Conservation (phyloP, 2,113 vertebrate genomes). For the Pituophis catenifer region DNA sequence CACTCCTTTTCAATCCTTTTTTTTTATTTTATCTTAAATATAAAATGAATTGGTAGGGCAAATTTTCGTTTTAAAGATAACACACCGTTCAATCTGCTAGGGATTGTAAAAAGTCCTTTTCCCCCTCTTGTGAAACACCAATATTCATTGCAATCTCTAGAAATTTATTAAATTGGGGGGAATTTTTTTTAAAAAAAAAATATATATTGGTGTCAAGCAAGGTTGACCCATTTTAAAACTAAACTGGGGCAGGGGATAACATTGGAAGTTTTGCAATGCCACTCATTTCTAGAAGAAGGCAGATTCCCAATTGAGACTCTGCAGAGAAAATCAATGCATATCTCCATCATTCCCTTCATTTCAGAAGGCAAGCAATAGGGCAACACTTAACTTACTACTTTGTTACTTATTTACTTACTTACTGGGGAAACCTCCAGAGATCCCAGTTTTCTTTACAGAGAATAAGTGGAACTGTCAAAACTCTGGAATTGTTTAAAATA, state of each 20-base stretch:
- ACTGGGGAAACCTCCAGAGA: neutral
- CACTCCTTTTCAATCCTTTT: neutral
- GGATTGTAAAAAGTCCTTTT: neutral
- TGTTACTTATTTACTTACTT: neutral
- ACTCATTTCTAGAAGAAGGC: neutral
- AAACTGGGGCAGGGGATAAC: accelerated
- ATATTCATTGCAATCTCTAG: neutral
- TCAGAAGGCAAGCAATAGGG: neutral
- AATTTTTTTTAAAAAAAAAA: neutral
- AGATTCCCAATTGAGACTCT: neutral
- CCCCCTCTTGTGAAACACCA: neutral
- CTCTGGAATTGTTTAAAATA: neutral
- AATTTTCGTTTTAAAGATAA: neutral
- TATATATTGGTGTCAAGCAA: neutral
- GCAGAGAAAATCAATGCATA: neutral
- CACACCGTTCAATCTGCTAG: neutral
- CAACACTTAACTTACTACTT: too few relatives aligned
- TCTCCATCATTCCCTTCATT: neutral
- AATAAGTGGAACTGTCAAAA: neutral
- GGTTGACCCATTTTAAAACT: neutral
- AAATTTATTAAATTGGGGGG: neutral
- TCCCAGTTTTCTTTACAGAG: neutral
- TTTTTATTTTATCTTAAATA: too few relatives aligned
- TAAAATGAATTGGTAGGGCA: neutral
- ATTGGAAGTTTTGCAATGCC: neutral